Conservation (phyloP, 2,888 invertebrate species). For the Harpagoxenus sublaevis region DNA sequence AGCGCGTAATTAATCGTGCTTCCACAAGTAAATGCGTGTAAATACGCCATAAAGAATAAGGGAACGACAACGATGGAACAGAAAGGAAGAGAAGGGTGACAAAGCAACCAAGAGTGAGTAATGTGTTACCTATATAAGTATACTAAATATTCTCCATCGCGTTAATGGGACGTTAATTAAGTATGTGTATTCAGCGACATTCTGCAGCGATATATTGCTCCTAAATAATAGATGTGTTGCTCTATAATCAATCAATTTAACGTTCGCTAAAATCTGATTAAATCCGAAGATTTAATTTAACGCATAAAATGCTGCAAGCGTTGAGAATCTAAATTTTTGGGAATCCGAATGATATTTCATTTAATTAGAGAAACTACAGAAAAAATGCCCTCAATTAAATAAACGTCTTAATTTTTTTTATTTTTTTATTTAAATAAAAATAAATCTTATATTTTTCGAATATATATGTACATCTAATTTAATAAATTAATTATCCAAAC, state of each 20-base stretch:
- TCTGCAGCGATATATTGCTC: background rate
- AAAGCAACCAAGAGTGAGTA: too few relatives aligned
- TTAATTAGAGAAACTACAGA: background rate
- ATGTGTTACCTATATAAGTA: too few relatives aligned
- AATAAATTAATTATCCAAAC: background rate
- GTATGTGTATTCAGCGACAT: background rate
- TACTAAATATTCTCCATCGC: conserved; percentile 19
- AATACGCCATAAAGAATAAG: too few relatives aligned
- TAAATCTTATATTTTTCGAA: background rate
- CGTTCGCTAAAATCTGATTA: background rate
- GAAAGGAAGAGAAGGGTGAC: too few relatives aligned
- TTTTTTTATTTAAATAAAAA: background rate
- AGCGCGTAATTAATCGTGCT: too few relatives aligned
- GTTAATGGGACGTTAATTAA: conserved; percentile 18
- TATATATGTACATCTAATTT: background rate
- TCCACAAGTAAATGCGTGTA: too few relatives aligned
- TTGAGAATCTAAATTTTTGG: background rate
- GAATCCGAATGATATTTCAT: background rate
- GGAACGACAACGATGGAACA: too few relatives aligned
- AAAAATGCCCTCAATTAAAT: background rate
- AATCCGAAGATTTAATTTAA: background rate
- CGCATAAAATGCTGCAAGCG: background rate
- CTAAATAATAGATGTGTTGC: conserved; percentile 2
- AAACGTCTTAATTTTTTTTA: background rate
- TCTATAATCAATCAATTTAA: conserved; percentile 25